Conservation (phyloP, 2,888 invertebrate genomes). For the Altica lythri region DNA sequence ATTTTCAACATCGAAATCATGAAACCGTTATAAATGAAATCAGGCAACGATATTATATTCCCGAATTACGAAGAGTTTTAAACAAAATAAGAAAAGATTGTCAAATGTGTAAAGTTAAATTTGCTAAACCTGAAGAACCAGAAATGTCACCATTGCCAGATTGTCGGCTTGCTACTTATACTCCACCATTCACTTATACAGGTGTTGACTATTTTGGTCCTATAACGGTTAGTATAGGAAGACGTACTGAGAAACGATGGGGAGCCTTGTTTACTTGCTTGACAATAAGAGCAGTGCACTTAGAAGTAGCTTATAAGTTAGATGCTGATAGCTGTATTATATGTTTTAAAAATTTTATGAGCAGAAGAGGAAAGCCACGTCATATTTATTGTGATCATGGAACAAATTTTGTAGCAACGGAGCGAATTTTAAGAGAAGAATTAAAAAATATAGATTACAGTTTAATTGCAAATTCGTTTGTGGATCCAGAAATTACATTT, state of each 20-base stretch:
- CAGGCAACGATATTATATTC: slow-evolving; percentile 18
- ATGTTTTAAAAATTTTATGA: too few relatives aligned
- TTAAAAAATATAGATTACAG: slow-evolving; percentile 4
- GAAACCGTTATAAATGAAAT: slow-evolving; percentile 22
- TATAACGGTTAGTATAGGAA: slow-evolving; percentile 22
- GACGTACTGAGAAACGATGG: slow-evolving; percentile 25
- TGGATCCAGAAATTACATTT: slow-evolving; percentile 16
- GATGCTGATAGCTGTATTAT: too few relatives aligned
- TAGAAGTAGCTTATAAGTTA: slow-evolving; percentile 16
- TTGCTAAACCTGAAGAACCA: slow-evolving; percentile 3
- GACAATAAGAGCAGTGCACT: slow-evolving; percentile 22
- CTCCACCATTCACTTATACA: slow-evolving; percentile 16
- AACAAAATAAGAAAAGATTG: too few relatives aligned
- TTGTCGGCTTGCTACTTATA: slow-evolving; percentile 10
- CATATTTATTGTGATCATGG: slow-evolving; percentile 19
- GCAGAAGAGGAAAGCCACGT: slow-evolving; percentile 17
- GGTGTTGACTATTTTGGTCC: slow-evolving; percentile 30
- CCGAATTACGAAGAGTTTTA: slow-evolving; percentile 14
- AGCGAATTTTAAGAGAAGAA: slow-evolving; percentile 8
- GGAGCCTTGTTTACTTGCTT: slow-evolving; percentile 21
- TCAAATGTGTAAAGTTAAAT: slow-evolving; percentile 15
- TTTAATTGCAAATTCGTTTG: slow-evolving; percentile 14
- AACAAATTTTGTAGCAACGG: slow-evolving; percentile 14
- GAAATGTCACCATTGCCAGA: slow-evolving; percentile 24
- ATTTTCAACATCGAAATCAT: slow-evolving; percentile 6